Conservation (phyloP, 2,113 vertebrate genomes). For the Ifrita kowaldi region DNA sequence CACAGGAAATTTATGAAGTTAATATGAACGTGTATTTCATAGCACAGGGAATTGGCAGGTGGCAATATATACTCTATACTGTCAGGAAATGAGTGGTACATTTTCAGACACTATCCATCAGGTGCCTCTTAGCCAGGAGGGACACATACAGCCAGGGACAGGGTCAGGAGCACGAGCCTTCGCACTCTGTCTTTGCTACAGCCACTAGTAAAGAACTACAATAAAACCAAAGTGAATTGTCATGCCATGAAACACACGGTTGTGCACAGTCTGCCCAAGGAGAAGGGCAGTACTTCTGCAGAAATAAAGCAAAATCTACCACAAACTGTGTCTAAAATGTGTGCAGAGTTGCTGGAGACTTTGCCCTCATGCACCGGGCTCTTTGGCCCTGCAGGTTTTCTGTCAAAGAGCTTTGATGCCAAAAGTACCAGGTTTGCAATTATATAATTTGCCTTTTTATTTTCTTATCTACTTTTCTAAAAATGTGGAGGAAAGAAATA, state of each 20-base stretch:
- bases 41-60: neutral
- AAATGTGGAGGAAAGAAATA: neutral
- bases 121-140: neutral
- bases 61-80: neutral
- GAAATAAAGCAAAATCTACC: neutral
- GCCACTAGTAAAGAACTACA: neutral
- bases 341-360: neutral
- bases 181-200: neutral
- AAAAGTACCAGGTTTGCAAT: neutral
- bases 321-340: neutral
- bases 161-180: neutral
- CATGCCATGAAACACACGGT: neutral
- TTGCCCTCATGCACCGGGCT: neutral
- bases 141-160: accelerated
- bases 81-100: neutral
- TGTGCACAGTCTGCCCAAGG: neutral
- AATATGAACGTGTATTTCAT: neutral
- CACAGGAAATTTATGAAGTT: neutral
- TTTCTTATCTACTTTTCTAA: neutral
- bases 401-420: neutral
- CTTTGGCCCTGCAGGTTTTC: neutral
- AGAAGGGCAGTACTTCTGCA: neutral
- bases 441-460: neutral
- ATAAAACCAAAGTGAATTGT: neutral
- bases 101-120: neutral